Evolutionary conservation across 1,140 invertebrate species (phyloP), one percentile per base, ranked within the genome.

Genomic region (Ceratina japonica): DNA sequence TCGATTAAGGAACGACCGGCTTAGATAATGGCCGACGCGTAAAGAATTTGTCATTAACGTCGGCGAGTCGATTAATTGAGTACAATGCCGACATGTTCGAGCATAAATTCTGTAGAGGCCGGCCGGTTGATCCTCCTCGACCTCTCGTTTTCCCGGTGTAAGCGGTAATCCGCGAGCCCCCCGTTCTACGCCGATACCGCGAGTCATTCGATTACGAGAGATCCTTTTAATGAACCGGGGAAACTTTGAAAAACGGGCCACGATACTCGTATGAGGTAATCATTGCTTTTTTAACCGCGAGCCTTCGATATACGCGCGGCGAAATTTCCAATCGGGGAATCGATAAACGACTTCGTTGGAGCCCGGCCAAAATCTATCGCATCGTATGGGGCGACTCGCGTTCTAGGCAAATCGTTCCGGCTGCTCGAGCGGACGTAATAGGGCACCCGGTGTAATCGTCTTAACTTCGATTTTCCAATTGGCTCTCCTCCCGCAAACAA

Each of bases 381-480:
- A 80, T 72, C 56, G 69, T 44, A 44, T 22, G 18, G 58, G 18
- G 5, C 44, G 62, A 44, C 49, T 56, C 71, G 61, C 54, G 56
- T 51, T 79, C 65, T 71, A 79, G 71, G 66, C 64, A 82, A 80
- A 84, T 80, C 71, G 76, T 54, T 58, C 27, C 51, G 51, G 68
- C 72, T 71, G 79, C 75, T 76, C 81, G 66, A 27, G 24, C 63
- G 71, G 72, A 44, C 56, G 52, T 84, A 84, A 84, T 80, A 59
- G 72, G 18, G 12, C 61, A 83, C 72, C 44, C 37, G 69, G 56
- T 83, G 81, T 84, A 84, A 84, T 84, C 81, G 73, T 76, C 78
- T 83, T 84, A 84, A 83, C 81, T 83, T 84, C 79, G 77, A 84
- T 83, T 84, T 84, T 84, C 83, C 68, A 62, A 84, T 83, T 80